Percentiles rank a stretch among this genome's conserved stretches.
phyloP scores from a whole-genome alignment of 2,888 invertebrate genomes.

The Polydrusus tereticollis region DNA sequence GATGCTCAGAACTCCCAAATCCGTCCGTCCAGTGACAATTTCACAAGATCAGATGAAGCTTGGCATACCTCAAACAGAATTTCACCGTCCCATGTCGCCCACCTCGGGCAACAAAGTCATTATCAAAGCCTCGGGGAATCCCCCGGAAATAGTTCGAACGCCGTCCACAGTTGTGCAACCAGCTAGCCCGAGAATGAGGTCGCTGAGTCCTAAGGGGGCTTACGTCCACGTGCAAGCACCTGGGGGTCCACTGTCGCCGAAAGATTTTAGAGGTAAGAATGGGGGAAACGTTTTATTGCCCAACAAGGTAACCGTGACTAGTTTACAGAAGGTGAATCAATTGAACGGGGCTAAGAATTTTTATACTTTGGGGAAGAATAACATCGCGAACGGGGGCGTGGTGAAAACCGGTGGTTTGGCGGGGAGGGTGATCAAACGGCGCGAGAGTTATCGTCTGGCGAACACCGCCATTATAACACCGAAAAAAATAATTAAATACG shows the following conservation, averaged over 20 bases:
- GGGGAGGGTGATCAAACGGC: slow-evolving; percentile 73
- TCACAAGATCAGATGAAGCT: slow-evolving; percentile 52
- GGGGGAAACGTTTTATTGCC: slow-evolving; percentile 44
- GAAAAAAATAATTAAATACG: slow-evolving; percentile 72
- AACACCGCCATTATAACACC: slow-evolving; percentile 76
- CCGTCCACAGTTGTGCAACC: slow-evolving; percentile 77
- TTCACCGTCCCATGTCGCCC: slow-evolving; percentile 71
- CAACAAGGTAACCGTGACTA: slow-evolving; percentile 39
- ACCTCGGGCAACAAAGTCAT: slow-evolving; percentile 73
- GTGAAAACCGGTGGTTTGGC: slow-evolving; percentile 51
- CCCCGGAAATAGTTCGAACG: slow-evolving; percentile 72
- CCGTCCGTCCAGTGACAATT: slow-evolving; percentile 65
- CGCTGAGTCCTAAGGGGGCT: slow-evolving; percentile 69
- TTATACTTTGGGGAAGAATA: slow-evolving; percentile 31
- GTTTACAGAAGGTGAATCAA: slow-evolving; percentile 16
- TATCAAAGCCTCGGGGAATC: slow-evolving; percentile 62
- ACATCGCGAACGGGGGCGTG: slow-evolving; percentile 6
- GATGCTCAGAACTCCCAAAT: slow-evolving; percentile 65
- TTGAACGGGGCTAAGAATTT: slow-evolving; percentile 28
- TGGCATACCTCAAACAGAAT: slow-evolving; percentile 54
- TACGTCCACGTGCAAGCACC: slow-evolving; percentile 81
- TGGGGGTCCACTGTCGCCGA: slow-evolving; percentile 71
- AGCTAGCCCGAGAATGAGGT: slow-evolving; percentile 65
- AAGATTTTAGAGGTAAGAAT: slow-evolving; percentile 81
- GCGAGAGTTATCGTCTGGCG: slow-evolving; percentile 87